A percentile compares a stretch with the other conserved stretches of the same genome.
Conservation (phyloP, 64 coral and sea anemone species). For the Catalaphyllia jardinei region DNA sequence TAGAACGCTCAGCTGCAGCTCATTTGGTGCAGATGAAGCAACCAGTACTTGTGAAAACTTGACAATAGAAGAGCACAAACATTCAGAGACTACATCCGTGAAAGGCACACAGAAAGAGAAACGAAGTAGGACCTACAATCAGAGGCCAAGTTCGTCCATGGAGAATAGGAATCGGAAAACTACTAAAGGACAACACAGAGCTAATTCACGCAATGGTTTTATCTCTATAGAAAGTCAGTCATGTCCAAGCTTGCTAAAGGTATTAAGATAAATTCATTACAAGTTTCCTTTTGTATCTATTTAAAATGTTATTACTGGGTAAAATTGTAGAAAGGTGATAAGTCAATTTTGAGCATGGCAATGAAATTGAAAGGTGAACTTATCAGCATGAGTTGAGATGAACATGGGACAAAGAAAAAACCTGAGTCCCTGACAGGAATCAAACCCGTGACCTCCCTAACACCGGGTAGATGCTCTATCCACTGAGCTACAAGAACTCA, state of each 20-base stretch:
- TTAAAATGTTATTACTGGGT: no score
- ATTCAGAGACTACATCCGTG: not conserved
- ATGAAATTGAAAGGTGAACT: no score
- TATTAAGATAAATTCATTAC: not conserved
- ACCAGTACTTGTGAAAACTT: not conserved
- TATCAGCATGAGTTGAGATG: no score
- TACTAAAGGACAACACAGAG: not conserved
- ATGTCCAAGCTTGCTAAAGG: not conserved
- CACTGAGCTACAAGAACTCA: no score
- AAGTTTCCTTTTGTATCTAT: no score
- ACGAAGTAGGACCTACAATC: not conserved
- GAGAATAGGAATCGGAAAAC: not conserved
- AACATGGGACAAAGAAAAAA: no score
- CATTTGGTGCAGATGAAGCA: not conserved
- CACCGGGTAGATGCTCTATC: no score
- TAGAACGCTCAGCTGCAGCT: slow-evolving; percentile 28
- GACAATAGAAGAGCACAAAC: not conserved
- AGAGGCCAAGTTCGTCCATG: not conserved
- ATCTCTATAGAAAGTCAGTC: not conserved
- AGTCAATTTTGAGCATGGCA: no score
- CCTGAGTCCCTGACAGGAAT: no score
- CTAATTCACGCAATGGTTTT: not conserved
- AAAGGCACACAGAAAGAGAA: not conserved
- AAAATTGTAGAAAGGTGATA: no score
- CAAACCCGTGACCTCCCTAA: no score